Percentiles rank a stretch among this genome's conserved stretches.
Evolutionary conservation across 2,888 invertebrate species (phyloP).

Genomic region (Galerucella calmariensis): DNA sequence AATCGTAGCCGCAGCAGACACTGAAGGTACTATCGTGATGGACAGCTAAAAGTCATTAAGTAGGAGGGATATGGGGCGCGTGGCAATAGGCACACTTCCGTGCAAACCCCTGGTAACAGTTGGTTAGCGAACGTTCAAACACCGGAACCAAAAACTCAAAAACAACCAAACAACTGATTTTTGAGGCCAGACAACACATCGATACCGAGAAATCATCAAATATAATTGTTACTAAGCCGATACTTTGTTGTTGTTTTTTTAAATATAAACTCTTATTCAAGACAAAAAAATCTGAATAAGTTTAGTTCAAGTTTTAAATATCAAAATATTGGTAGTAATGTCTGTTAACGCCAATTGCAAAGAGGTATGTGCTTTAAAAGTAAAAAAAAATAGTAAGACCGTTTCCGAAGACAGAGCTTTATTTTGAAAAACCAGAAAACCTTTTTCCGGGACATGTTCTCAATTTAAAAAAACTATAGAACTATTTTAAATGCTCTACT

Average conservation of each 20-base stretch:
- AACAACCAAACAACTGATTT: slow-evolving; percentile 45
- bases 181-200: slow-evolving; percentile 38
- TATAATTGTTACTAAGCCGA: background rate
- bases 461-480: no score
- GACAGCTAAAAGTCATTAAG: slow-evolving; percentile 39
- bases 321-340: no score
- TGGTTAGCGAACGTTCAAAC: slow-evolving; percentile 57
- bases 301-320: no score
- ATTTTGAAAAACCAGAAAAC: no score
- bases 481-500: no score
- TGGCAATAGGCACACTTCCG: slow-evolving; percentile 62
- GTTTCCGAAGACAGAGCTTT: fast-evolving
- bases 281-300: background rate
- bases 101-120: slow-evolving; percentile 60
- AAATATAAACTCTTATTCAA: background rate
- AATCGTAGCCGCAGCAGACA: slow-evolving; percentile 18
- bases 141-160: slow-evolving; percentile 59
- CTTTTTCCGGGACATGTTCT: no score
- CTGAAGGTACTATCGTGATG: slow-evolving; percentile 24
- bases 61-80: slow-evolving; percentile 51
- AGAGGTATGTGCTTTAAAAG: no score
- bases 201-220: slow-evolving; percentile 21
- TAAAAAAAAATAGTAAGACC: no score
- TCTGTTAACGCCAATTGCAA: no score
- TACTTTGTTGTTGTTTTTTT: background rate